Base-by-base conservation (phyloP, 2,797 vertebrate species). In the Microctenopoma lineatum region DNA sequence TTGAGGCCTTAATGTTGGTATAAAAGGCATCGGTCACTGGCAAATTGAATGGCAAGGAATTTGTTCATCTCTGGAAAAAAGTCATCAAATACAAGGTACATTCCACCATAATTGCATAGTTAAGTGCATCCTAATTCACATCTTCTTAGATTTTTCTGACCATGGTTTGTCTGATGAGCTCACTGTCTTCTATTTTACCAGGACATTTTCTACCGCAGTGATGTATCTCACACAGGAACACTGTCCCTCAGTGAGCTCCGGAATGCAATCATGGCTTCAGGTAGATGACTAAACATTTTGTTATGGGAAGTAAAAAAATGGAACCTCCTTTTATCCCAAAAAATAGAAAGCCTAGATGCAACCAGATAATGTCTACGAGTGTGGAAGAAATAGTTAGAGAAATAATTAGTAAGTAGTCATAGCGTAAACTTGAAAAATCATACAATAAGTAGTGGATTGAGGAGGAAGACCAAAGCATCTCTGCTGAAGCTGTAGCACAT, bases 221-320 rank as follows among this genome's bases (percentile, higher is more conserved):
- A 92, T 64, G 79, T 87, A 26, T 83, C 86, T 21, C 56, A 8
- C 26, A 86, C 87, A 0, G 90, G 91, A 78, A 83, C 67, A 0
- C 55, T 93, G 56, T 89, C 85, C 25, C 71, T 92, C 71, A 68
- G 39, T 1, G 86, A 92, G 60, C 88, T 93, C 38, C 84, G 89
- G 56, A 86, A 85, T 32, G 91, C 88, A 12, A 32, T 92, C 14
- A 4, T 44, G 29, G 63, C 75, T 52, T 53, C 81, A 90, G 91
- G 91, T 92, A 77, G 7, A 62, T 36, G 36, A 36, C 10, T 11
- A 11, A 36, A 9, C 36, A 36, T 9, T 36, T 36, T 36, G 36
- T 36, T 36, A 11, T 36, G 36, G 9, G 2, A 36, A 10, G 2
- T 9, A 36, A 9, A 2, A 11, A 2, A 36, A 32, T 32, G 29